These are phyloP conservation scores for Perdita meconis DNA, from an alignment of 2,888 invertebrate genomes.

Conservation along the genomic window DNA sequence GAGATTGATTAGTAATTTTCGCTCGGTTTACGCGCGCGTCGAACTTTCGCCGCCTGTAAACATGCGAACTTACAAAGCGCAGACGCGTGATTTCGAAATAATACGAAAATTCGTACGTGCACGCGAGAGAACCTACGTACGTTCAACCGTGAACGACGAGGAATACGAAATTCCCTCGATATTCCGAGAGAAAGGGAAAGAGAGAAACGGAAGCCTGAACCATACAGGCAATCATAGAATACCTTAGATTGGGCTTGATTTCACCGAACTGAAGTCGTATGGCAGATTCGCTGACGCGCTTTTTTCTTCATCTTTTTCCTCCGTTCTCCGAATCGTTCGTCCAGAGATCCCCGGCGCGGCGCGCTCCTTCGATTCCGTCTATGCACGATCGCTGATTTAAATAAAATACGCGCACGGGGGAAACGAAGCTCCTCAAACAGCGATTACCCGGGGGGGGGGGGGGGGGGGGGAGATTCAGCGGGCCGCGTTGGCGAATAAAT, in stretches of 20 bases:
- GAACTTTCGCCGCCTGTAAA: neutral
- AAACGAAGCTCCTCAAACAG: conserved; percentile 1
- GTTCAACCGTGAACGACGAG: conserved; percentile 9
- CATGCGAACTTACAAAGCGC: neutral
- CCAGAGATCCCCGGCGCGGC: no score
- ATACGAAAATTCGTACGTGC: neutral
- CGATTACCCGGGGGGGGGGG: conserved; percentile 24
- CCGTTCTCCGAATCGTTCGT: neutral
- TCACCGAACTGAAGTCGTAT: conserved; percentile 40
- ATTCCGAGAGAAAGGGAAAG: no score
- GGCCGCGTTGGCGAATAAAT: neutral
- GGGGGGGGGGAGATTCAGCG: conserved; percentile 1
- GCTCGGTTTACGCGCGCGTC: neutral
- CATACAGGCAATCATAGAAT: conserved; percentile 21
- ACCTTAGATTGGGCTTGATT: conserved; percentile 39
- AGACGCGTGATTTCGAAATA: neutral
- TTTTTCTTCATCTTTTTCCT: conserved; percentile 7
- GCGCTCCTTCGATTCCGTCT: neutral
- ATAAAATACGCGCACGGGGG: conserved; percentile 1
- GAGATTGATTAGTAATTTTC: neutral
- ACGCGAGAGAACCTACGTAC: neutral
- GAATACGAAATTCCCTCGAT: conserved; percentile 26
- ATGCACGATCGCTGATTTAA: conserved; percentile 2
- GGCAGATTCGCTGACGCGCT: conserved; percentile 28
- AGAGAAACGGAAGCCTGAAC: conserved; percentile 27